Evolutionary conservation across 2,797 vertebrate species (phyloP), one percentile per base, ranked within the genome.

Genomic region (Pantherophis alleghaniensis): DNA sequence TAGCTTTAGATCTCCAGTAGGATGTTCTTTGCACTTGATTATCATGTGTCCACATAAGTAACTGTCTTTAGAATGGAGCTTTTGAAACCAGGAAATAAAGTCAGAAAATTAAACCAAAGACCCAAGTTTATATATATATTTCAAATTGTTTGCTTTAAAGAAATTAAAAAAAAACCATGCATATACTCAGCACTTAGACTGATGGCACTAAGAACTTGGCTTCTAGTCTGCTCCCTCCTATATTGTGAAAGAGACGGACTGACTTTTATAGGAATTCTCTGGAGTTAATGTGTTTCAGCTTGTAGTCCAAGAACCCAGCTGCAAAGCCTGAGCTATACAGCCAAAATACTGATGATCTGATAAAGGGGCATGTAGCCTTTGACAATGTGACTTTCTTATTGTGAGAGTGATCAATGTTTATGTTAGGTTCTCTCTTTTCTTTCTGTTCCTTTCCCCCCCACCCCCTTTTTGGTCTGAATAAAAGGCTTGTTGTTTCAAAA

Each of bases 321-420:
- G 66, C 47, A 93, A 89, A 79, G 10, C 18, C 20, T 74, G 90
- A 93, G 88, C 20, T 66, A 79, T 53, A 57, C 42, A 47, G 4
- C 57, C 37, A 60, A 42, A 92, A 91, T 18, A 74, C 16, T 95
- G 96, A 93, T 69, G 88, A 6, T 92, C 11, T 11, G 47, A 94
- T 93, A 94, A 93, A 26, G 89, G 6, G 53, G 86, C 47, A 42
- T 63, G 2, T 60, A 32, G 11, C 89, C 83, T 91, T n/a, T 93
- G 86, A 37, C 53, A 93, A 93, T 95, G 87, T 37, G 93, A 89
- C 12, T 92, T 12, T 32, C 14, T 92, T 93, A 94, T 28, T 32
- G 93, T 91, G 92, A 90, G 51, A 89, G 37, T 47, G 11, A 56
- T 4, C 18, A n/a, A 51, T 18, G 32, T 89, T 7, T 90, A 89